A percentile compares a stretch with the other conserved stretches of the same genome.
Evolutionary conservation across 2,113 vertebrate species (phyloP).

Genomic region (Caranx melampygus): DNA sequence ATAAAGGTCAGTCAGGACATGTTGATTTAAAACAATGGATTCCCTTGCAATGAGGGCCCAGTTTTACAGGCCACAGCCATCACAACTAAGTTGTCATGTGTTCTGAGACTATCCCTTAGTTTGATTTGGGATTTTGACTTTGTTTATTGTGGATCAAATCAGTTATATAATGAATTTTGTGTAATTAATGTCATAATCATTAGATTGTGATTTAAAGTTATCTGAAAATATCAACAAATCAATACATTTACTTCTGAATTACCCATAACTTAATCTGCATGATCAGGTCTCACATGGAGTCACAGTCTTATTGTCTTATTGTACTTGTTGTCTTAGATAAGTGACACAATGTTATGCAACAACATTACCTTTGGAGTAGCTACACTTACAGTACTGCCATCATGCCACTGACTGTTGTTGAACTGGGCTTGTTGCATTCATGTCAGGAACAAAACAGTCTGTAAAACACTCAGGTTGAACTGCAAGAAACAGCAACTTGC

Average conservation of each 20-base stretch:
- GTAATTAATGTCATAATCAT: not conserved
- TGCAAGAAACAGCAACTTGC: conserved; percentile 2
- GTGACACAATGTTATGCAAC: not conserved
- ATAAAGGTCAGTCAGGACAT: not conserved
- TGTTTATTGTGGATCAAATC: not conserved
- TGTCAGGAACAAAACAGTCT: conserved; percentile 3
- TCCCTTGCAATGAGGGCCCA: not conserved
- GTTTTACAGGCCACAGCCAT: not conserved
- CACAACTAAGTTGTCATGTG: not conserved
- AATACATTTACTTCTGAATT: not conserved
- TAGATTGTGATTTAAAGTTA: conserved; percentile 2
- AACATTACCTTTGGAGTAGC: not conserved
- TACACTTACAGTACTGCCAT: not conserved
- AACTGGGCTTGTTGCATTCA: not conserved
- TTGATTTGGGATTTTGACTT: no score
- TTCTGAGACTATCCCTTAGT: not conserved
- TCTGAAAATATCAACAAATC: not conserved
- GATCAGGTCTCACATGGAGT: no score
- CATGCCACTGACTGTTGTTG: conserved; percentile 10
- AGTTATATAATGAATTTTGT: not conserved
- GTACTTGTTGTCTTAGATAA: not conserved
- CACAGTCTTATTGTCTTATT: no score
- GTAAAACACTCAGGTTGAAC: not conserved
- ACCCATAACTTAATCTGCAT: not conserved
- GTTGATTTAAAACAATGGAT: not conserved